phyloP scores from a whole-genome alignment of 2,888 invertebrate species.

The Epiblema foenella region DNA sequence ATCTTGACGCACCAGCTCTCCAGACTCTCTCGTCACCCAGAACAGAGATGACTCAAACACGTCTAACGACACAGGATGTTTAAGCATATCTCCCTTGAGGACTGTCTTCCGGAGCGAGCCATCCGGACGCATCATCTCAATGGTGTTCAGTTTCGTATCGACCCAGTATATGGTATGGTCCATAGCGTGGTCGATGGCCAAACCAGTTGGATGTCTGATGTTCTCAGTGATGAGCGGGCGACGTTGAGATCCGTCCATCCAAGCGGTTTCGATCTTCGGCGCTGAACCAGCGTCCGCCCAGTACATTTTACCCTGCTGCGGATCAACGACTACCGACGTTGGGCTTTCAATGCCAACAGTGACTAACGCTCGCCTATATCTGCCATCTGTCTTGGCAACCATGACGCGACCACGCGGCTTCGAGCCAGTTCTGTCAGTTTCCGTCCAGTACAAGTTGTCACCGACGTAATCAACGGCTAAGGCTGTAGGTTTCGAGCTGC shows the following conservation, averaged over 20 bases:
- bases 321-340: constrained; percentile 94
- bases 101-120: constrained; percentile 90
- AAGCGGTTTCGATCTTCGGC: constrained; percentile 96
- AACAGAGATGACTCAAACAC: constrained; percentile 97
- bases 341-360: constrained; percentile 93
- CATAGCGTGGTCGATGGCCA: constrained; percentile 96
- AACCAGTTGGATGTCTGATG: constrained; percentile 94
- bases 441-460: constrained; percentile 97
- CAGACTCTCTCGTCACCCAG: constrained; percentile 96
- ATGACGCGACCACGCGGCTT: constrained; percentile 92
- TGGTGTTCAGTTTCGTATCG: constrained; percentile 95
- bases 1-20: constrained; percentile 95
- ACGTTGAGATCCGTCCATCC: constrained; percentile 98
- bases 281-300: constrained; percentile 97
- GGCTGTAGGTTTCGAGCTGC: constrained; percentile 93
- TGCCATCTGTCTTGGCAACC: constrained; percentile 95
- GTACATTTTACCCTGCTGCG: constrained; percentile 93
- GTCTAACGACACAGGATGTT: constrained; percentile 94
- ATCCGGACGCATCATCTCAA: constrained; percentile 93
- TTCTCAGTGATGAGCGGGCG: constrained; percentile 91
- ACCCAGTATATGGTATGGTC: constrained; percentile 97
- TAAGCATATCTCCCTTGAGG: constrained; percentile 88
- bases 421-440: constrained; percentile 90
- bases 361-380: constrained; percentile 93
- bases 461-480: constrained; percentile 97